Percentiles rank a stretch among this genome's conserved stretches.
These are phyloP conservation scores for Temnopleurus reevesii DNA, from an alignment of 53 echinoderm and acorn worm species.

Conservation along the genomic window DNA sequence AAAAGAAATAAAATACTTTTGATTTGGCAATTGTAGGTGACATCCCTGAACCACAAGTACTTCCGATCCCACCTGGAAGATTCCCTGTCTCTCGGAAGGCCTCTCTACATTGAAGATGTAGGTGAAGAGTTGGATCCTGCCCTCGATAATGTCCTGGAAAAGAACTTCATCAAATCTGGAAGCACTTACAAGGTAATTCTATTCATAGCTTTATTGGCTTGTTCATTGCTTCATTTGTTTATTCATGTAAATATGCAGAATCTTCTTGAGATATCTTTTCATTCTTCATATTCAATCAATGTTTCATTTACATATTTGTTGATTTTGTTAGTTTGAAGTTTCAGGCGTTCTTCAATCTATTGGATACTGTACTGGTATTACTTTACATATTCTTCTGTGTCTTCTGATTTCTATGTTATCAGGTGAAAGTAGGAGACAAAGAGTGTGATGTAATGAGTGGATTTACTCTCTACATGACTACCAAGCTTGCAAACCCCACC, in stretches of 20 bases:
- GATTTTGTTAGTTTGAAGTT: too few relatives aligned
- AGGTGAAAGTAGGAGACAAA: constrained; percentile 99
- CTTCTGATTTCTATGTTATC: background rate
- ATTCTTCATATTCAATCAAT: too few relatives aligned
- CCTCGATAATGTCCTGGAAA: constrained; percentile 96
- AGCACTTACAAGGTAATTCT: constrained; percentile 91
- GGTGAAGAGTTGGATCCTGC: constrained; percentile 98
- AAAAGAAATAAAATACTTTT: too few relatives aligned
- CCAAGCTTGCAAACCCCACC: constrained; percentile 96
- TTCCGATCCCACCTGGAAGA: constrained; percentile 97
- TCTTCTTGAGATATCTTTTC: too few relatives aligned
- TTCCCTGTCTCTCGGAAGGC: constrained; percentile 87
- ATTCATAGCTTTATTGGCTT: too few relatives aligned
- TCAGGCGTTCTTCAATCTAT: too few relatives aligned
- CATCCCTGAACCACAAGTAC: constrained; percentile 98
- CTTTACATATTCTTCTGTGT: too few relatives aligned
- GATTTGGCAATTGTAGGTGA: constrained; percentile 73
- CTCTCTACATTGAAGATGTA: constrained; percentile 90
- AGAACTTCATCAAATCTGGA: constrained; percentile 99
- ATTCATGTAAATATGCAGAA: too few relatives aligned
- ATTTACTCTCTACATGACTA: constrained; percentile 93
- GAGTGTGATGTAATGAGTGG: constrained; percentile 98
- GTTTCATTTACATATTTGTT: too few relatives aligned
- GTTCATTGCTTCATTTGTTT: too few relatives aligned
- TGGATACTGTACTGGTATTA: too few relatives aligned